Conservation (phyloP, 2,113 vertebrate genomes). For the Manacus vitellinus region DNA sequence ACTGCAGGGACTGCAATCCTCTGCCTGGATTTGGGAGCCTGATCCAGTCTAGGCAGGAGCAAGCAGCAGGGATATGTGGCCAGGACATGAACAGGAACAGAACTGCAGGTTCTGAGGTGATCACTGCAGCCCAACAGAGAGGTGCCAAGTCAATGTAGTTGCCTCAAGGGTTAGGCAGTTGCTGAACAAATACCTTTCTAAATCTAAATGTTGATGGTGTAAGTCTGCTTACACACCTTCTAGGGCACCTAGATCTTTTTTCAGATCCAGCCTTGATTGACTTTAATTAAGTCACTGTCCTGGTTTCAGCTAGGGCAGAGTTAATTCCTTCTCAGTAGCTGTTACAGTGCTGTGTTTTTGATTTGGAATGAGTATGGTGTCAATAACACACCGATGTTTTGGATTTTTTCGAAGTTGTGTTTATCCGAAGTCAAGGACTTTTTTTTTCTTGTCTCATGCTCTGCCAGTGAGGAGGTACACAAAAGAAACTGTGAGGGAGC, state of each 20-base stretch:
- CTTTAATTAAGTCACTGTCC: background rate
- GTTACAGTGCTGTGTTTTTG: background rate
- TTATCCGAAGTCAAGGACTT: background rate
- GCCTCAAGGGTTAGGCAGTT: background rate
- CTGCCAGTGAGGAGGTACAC: background rate
- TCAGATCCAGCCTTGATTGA: background rate
- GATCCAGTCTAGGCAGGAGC: background rate
- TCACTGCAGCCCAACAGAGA: background rate
- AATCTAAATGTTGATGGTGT: background rate
- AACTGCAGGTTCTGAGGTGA: background rate
- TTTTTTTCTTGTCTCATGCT: background rate
- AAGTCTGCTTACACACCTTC: background rate
- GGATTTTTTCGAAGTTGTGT: background rate
- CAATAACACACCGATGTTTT: background rate
- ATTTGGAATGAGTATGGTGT: background rate
- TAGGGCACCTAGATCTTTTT: background rate
- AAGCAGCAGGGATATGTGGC: background rate
- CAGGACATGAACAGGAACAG: background rate
- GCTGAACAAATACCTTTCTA: background rate
- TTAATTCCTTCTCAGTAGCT: background rate
- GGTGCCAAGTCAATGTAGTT: background rate
- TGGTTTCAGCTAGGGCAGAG: background rate
- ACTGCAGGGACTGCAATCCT: background rate
- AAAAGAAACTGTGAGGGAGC: background rate
- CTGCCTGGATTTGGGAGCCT: background rate